These are phyloP conservation scores for Forpus xanthops DNA, from an alignment of 2,797 vertebrate species.

Conservation along the genomic window DNA sequence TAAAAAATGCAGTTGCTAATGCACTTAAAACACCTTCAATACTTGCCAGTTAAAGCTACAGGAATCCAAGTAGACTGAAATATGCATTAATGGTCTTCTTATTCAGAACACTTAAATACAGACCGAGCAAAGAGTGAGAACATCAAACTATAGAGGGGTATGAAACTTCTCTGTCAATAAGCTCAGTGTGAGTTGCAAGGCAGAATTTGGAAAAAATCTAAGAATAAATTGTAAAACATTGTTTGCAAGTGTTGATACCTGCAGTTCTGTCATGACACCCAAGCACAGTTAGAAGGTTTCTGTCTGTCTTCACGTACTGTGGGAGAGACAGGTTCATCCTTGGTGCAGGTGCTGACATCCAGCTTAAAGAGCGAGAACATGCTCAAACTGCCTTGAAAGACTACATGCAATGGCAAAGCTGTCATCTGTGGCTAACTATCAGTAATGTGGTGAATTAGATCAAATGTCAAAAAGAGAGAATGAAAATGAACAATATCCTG, in stretches of 20 bases:
- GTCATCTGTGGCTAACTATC: neutral
- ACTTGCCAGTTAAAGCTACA: neutral
- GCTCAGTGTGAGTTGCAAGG: neutral
- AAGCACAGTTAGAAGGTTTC: neutral
- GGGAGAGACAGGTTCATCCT: neutral
- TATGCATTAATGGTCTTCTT: neutral
- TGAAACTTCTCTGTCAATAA: neutral
- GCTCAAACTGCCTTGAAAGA: neutral
- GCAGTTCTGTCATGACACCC: neutral
- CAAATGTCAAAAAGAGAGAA: neutral
- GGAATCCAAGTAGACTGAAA: neutral
- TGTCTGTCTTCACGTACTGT: neutral
- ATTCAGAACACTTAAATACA: neutral
- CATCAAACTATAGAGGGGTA: accelerated
- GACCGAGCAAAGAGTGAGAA: neutral
- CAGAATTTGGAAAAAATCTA: neutral
- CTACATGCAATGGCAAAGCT: neutral
- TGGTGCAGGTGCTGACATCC: neutral
- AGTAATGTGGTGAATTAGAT: neutral
- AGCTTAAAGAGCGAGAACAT: neutral
- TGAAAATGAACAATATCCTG: neutral
- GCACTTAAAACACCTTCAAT: neutral
- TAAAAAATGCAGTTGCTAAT: neutral
- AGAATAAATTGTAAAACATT: neutral
- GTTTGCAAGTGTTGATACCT: neutral